A percentile compares a stretch with the other conserved stretches of the same genome.
phyloP scores from a whole-genome alignment of 2,113 vertebrate genomes.

The Dipodomys merriami region DNA sequence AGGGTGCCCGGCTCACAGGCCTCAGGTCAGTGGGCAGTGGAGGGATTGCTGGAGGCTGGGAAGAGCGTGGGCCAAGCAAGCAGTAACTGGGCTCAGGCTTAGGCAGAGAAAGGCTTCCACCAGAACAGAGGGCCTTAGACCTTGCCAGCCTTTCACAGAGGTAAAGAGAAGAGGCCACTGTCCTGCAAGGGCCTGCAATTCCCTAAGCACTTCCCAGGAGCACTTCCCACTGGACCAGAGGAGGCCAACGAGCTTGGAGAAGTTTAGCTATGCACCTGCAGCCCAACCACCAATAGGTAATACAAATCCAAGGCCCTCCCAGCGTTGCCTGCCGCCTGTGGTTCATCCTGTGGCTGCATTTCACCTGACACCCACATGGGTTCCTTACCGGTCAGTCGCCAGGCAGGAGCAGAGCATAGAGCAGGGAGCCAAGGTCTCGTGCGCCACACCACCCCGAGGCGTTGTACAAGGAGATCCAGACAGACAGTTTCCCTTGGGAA shows the following conservation, averaged over 20 bases:
- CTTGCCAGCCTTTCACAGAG: fast-evolving
- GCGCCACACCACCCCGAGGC: neutral
- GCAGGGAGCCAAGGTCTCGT: too few relatives aligned
- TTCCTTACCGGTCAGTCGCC: neutral
- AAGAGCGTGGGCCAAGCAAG: neutral
- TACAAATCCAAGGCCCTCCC: fast-evolving
- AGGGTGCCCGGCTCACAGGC: fast-evolving
- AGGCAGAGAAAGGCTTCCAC: neutral
- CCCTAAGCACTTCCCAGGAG: fast-evolving
- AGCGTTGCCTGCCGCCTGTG: fast-evolving
- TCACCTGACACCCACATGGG: neutral
- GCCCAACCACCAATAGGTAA: fast-evolving
- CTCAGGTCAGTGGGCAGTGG: fast-evolving
- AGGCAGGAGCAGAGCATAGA: fast-evolving
- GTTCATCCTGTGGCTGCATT: fast-evolving
- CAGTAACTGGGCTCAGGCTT: too few relatives aligned
- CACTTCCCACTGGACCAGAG: neutral
- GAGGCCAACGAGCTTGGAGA: neutral
- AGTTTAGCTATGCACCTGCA: neutral
- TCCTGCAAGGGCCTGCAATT: fast-evolving
- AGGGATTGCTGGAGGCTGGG: neutral
- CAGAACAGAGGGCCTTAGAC: neutral
- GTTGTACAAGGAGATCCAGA: too few relatives aligned
- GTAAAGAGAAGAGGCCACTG: fast-evolving
- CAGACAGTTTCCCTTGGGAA: neutral